Percentiles rank a stretch among this genome's conserved stretches.
Evolutionary conservation across 2,113 vertebrate species (phyloP).

Genomic region (Carlito syrichta): DNA sequence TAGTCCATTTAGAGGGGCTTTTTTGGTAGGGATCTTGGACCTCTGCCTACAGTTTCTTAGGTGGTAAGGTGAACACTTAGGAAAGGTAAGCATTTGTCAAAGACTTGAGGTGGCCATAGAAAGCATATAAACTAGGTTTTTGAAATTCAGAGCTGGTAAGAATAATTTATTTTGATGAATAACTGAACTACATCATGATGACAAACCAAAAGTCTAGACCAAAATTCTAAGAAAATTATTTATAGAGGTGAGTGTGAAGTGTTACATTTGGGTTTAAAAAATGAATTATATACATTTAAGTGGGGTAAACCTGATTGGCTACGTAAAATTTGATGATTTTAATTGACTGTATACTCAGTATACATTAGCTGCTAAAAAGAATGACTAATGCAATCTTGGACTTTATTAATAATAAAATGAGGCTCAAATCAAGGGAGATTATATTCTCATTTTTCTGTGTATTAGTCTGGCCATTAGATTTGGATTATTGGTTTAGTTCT

Average conservation of each 20-base stretch:
- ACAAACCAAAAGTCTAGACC: not conserved
- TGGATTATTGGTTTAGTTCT: constrained; percentile 1
- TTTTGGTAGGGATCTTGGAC: not conserved
- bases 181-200: not conserved
- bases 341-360: not conserved
- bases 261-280: not conserved
- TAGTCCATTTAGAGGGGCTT: not conserved
- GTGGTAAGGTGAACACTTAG: not conserved
- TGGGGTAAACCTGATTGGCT: not conserved
- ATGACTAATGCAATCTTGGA: not conserved
- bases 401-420: not conserved
- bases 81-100: not conserved
- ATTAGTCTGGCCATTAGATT: not conserved
- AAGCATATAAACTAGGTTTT: not conserved
- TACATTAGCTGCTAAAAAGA: not conserved
- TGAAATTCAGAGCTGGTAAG: not conserved
- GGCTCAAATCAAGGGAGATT: not conserved
- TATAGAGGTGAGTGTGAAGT: not conserved
- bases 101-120: not conserved
- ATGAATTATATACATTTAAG: not conserved
- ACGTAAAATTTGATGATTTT: not conserved
- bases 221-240: not conserved
- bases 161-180: not conserved
- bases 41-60: not conserved
- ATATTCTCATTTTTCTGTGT: not conserved